phyloP scores from a whole-genome alignment of 1,140 invertebrate genomes.

The Euura saliciscinereae region DNA sequence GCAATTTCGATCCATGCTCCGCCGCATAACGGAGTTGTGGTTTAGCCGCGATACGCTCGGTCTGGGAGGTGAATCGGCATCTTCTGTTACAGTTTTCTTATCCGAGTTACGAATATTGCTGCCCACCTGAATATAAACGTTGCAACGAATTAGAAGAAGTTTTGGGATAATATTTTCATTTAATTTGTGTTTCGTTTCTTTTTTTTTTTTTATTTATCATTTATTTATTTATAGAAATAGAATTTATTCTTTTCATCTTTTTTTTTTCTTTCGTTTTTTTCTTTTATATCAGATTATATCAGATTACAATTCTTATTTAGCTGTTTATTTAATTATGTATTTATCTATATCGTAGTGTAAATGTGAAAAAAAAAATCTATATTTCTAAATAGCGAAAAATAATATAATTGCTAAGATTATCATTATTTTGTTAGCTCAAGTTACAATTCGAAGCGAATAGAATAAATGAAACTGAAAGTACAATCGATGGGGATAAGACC shows the following conservation, averaged over 20 bases:
- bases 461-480: too few relatives aligned
- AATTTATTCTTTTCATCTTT: constrained; percentile 35
- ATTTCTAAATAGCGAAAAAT: too few relatives aligned
- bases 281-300: too few relatives aligned
- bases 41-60: constrained; percentile 21
- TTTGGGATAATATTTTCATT: constrained; percentile 40
- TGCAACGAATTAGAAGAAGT: constrained; percentile 38
- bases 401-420: too few relatives aligned
- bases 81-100: constrained; percentile 26
- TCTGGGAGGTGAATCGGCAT: neutral
- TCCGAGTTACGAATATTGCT: constrained; percentile 29
- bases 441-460: too few relatives aligned
- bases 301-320: neutral
- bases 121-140: constrained; percentile 37
- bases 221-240: constrained; percentile 41
- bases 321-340: neutral
- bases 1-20: constrained; percentile 26
- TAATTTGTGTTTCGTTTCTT: neutral
- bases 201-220: neutral
- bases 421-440: too few relatives aligned
- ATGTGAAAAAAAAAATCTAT: neutral
- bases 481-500: too few relatives aligned
- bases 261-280: too few relatives aligned
- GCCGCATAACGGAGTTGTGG: constrained; percentile 21
- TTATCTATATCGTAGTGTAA: neutral